phyloP scores from a whole-genome alignment of 2,113 vertebrate genomes.

The Pelusios castaneus region DNA sequence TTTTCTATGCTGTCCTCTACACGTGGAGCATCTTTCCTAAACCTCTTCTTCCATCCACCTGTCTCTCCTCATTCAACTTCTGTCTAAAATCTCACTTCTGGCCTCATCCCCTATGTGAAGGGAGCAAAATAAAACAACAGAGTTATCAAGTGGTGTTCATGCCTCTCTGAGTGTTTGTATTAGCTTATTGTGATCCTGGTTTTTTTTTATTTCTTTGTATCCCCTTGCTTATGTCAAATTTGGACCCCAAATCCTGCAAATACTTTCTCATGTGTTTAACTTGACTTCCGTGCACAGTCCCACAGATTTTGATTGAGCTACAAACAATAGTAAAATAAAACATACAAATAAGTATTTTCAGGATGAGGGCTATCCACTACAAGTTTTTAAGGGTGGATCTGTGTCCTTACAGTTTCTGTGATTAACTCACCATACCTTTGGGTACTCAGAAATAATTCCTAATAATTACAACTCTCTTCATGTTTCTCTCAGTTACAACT shows the following conservation, averaged over 20 bases:
- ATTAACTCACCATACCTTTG: rapidly evolving
- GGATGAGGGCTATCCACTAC: not conserved
- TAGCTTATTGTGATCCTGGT: not conserved
- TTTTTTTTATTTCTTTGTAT: not conserved
- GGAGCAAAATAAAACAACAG: not conserved
- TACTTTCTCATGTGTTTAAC: not conserved
- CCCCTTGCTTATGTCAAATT: not conserved
- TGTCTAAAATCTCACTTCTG: not conserved
- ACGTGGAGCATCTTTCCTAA: not conserved
- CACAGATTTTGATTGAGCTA: not conserved
- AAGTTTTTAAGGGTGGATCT: not conserved
- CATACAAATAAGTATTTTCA: not conserved
- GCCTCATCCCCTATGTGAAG: not conserved
- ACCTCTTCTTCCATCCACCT: not conserved
- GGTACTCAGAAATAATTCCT: not conserved
- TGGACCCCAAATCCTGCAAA: not conserved
- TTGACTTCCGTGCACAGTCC: not conserved
- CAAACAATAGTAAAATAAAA: not conserved
- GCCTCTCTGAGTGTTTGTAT: not conserved
- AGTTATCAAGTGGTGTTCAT: not conserved
- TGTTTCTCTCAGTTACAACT: not conserved
- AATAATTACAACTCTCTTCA: not conserved
- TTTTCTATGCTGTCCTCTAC: not conserved
- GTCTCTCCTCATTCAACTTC: not conserved
- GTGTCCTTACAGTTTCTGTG: not conserved